These are phyloP conservation scores for Emys orbicularis DNA, from an alignment of 2,797 vertebrate species.

Conservation along the genomic window DNA sequence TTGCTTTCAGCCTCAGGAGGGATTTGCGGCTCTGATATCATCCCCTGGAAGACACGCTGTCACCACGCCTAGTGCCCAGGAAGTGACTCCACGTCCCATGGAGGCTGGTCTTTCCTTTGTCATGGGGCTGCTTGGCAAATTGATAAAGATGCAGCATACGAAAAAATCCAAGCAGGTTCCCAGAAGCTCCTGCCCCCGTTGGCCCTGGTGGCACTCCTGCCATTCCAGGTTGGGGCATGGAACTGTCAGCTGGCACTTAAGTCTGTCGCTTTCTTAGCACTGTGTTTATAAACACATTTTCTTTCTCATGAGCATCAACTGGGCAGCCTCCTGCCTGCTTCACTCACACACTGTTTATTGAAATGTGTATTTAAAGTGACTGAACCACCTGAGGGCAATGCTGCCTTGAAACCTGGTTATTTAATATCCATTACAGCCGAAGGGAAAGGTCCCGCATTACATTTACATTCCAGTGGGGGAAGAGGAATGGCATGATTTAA, in stretches of 20 bases:
- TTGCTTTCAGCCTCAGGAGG: neutral
- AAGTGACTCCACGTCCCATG: neutral
- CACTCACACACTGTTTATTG: neutral
- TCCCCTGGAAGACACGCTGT: neutral
- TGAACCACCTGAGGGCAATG: neutral
- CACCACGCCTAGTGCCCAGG: neutral
- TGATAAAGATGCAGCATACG: neutral
- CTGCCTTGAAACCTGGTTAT: neutral
- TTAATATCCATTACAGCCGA: neutral
- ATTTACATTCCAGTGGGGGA: neutral
- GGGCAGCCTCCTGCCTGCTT: neutral
- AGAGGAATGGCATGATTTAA: neutral
- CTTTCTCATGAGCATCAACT: neutral
- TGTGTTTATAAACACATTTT: neutral
- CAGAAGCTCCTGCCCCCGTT: neutral
- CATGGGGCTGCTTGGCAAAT: neutral
- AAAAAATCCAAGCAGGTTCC: neutral
- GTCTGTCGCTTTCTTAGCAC: neutral
- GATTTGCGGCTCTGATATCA: neutral
- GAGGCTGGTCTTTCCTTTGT: neutral
- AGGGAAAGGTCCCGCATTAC: neutral
- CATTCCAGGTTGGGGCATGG: neutral
- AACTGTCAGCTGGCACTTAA: neutral
- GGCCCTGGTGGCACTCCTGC: neutral
- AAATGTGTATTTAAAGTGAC: accelerated